Evolutionary conservation across 64 coral and sea anemone genomes (phyloP).

Genomic region (Montipora cactus): DNA sequence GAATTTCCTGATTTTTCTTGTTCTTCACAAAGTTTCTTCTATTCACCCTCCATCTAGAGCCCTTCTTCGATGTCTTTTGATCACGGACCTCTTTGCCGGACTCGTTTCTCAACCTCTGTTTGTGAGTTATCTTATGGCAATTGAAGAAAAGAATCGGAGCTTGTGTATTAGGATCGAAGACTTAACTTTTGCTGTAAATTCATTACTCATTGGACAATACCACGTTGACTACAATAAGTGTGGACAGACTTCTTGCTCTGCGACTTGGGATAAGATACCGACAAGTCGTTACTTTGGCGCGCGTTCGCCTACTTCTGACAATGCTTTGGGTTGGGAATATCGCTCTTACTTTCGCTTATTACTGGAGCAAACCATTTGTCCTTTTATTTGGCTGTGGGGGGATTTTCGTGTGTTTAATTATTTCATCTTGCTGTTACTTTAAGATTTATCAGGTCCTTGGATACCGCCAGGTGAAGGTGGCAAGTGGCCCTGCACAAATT

Average conservation of each 20-base stretch:
- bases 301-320: not conserved
- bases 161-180: not conserved
- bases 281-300: not conserved
- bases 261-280: not conserved
- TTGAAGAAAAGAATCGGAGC: not conserved
- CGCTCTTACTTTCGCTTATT: not conserved
- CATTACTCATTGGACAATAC: not conserved
- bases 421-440: not conserved
- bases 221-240: not conserved
- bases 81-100: not conserved
- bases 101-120: not conserved
- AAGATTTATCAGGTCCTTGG: too few relatives aligned
- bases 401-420: not conserved
- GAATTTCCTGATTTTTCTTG: not conserved
- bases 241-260: not conserved
- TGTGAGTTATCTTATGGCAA: not conserved
- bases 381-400: not conserved
- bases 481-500: too few relatives aligned
- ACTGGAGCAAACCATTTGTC: not conserved
- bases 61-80: not conserved
- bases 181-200: not conserved
- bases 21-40: not conserved
- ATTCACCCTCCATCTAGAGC: not conserved
- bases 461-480: too few relatives aligned
- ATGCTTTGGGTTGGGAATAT: not conserved